Evolutionary conservation across 1,140 invertebrate genomes (phyloP).

Genomic region (Neotoxoptera formosana): DNA sequence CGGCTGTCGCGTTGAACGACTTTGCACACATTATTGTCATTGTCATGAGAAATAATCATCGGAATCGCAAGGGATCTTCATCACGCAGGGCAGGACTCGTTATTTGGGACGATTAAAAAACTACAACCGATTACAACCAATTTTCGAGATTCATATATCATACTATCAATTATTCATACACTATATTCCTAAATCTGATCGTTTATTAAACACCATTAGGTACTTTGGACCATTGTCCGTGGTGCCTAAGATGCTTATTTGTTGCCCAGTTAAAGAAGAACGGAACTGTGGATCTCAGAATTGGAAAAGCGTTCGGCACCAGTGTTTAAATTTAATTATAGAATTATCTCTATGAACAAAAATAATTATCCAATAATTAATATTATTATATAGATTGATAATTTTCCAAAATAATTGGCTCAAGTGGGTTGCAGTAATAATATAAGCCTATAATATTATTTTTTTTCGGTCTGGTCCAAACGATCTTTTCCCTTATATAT

Average conservation of each 20-base stretch:
- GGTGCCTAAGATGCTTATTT: background rate
- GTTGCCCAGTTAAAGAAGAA: background rate
- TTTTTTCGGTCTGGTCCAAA: no score
- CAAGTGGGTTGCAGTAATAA: no score
- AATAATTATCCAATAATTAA: no score
- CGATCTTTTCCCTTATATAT: no score
- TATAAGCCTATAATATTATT: no score
- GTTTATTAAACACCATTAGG: background rate
- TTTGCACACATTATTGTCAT: background rate
- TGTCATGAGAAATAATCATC: no score
- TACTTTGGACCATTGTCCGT: no score
- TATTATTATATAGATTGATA: no score
- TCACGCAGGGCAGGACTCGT: background rate
- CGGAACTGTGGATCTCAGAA: background rate
- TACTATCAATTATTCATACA: no score
- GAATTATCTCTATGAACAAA: no score
- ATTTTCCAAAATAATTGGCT: no score
- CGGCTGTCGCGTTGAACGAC: background rate
- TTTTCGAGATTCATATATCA: background rate
- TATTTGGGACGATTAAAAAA: background rate
- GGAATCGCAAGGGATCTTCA: background rate
- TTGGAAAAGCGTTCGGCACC: background rate
- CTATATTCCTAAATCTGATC: background rate
- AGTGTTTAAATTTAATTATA: no score
- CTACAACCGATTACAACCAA: background rate